Conservation (phyloP, 2,888 invertebrate genomes). For the Listrodromus nycthemerus region DNA sequence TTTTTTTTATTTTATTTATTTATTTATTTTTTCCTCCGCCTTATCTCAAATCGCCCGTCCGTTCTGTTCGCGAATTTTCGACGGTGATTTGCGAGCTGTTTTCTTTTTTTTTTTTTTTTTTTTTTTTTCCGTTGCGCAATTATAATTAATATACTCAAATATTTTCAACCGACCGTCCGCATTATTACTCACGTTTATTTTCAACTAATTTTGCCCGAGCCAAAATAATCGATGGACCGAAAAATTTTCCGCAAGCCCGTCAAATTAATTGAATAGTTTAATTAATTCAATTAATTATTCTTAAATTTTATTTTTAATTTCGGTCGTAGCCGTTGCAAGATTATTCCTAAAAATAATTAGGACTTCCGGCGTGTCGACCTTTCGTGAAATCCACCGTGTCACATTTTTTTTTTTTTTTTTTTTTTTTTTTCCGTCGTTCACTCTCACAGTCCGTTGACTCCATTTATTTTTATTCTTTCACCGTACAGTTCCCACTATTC, state of each 20-base stretch:
- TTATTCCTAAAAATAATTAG: too few relatives aligned
- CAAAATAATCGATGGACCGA: too few relatives aligned
- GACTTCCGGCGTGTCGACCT: too few relatives aligned
- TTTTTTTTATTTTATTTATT: constrained; percentile 4
- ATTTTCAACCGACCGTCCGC: background rate
- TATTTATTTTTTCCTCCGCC: background rate
- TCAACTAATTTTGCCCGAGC: too few relatives aligned
- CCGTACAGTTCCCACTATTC: constrained; percentile 5
- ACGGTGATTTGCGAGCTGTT: background rate
- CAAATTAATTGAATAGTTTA: too few relatives aligned
- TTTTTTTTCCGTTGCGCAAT: background rate
- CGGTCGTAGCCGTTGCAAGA: too few relatives aligned
- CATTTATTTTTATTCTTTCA: constrained; percentile 21
- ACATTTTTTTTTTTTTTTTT: constrained; percentile 38
- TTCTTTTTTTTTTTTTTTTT: too few relatives aligned
- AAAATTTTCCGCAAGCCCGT: too few relatives aligned
- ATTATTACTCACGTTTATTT: too few relatives aligned
- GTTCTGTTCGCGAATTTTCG: background rate
- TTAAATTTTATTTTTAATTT: too few relatives aligned
- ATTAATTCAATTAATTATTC: too few relatives aligned
- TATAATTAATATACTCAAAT: background rate
- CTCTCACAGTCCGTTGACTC: constrained; percentile 5
- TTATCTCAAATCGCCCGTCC: constrained; percentile 18
- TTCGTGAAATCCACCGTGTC: too few relatives aligned
- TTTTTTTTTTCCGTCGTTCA: constrained; percentile 20